These are phyloP conservation scores for Accipiter virgatus DNA, from an alignment of 2,113 vertebrate genomes.

Conservation along the genomic window DNA sequence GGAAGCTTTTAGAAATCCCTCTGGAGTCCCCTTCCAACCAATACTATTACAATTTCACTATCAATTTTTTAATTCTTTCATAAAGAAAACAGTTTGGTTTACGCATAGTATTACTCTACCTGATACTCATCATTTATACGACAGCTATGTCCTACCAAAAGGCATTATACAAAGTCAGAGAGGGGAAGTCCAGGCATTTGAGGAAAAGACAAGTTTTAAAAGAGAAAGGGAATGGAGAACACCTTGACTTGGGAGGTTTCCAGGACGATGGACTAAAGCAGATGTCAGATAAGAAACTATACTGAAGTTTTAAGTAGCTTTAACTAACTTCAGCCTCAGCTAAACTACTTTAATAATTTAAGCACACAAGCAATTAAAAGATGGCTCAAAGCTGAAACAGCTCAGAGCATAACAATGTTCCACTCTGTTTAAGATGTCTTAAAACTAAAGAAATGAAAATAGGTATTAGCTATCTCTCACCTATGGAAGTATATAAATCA, in stretches of 20 bases:
- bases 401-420: not conserved
- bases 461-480: not conserved
- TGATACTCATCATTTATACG: not conserved
- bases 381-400: not conserved
- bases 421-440: not conserved
- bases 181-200: not conserved
- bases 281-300: not conserved
- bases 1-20: not conserved
- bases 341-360: slow-evolving; percentile 6
- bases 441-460: not conserved
- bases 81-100: not conserved
- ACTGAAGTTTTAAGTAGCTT: not conserved
- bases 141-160: not conserved
- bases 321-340: not conserved
- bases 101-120: not conserved
- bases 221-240: not conserved
- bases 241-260: not conserved
- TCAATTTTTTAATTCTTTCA: not conserved
- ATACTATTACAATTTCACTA: not conserved
- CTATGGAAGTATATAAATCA: not conserved
- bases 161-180: not conserved
- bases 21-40: not conserved
- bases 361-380: slow-evolving; percentile 21
- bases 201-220: not conserved
- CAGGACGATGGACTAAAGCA: not conserved